These are phyloP conservation scores for Liopterus haemorrhoidalis DNA, from an alignment of 2,888 invertebrate genomes.

Conservation along the genomic window DNA sequence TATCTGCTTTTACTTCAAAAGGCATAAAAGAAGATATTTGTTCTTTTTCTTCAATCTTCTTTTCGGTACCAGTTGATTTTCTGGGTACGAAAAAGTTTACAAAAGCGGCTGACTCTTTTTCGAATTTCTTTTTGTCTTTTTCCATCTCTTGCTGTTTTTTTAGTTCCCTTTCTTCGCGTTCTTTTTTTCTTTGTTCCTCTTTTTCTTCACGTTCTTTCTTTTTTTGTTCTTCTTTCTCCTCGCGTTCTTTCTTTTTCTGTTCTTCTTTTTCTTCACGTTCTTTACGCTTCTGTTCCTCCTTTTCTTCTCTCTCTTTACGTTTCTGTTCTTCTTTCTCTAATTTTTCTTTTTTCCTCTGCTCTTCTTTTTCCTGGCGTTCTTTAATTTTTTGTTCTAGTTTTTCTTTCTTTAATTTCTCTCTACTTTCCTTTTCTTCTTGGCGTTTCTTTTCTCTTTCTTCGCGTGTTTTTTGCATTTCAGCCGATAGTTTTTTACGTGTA, in stretches of 20 bases:
- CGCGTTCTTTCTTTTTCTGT: slow-evolving; percentile 47
- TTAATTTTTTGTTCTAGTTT: slow-evolving; percentile 49
- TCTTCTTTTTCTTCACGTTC: slow-evolving; percentile 43
- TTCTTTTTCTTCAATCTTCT: slow-evolving; percentile 43
- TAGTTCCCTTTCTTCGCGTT: slow-evolving; percentile 42
- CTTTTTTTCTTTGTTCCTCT: slow-evolving; percentile 44
- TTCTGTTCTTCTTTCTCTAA: slow-evolving; percentile 52
- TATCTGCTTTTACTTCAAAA: slow-evolving; percentile 74
- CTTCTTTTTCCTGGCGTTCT: slow-evolving; percentile 43
- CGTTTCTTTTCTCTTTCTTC: slow-evolving; percentile 31
- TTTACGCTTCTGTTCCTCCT: slow-evolving; percentile 45
- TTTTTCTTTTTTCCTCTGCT: slow-evolving; percentile 46
- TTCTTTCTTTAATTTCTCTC: too few relatives aligned
- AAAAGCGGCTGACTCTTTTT: slow-evolving; percentile 73
- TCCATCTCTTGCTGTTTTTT: slow-evolving; percentile 49
- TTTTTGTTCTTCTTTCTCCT: slow-evolving; percentile 52
- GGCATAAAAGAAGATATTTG: slow-evolving; percentile 58
- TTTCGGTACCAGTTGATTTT: slow-evolving; percentile 40
- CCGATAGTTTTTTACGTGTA: slow-evolving; percentile 40
- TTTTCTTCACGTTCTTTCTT: slow-evolving; percentile 49
- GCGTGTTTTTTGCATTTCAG: slow-evolving; percentile 30
- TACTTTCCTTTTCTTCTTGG: slow-evolving; percentile 34
- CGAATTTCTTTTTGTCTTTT: slow-evolving; percentile 62
- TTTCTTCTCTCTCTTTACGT: slow-evolving; percentile 49
- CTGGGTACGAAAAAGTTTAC: slow-evolving; percentile 74